Conservation (phyloP, 2,113 vertebrate genomes). For the Xiphorhynchus elegans region DNA sequence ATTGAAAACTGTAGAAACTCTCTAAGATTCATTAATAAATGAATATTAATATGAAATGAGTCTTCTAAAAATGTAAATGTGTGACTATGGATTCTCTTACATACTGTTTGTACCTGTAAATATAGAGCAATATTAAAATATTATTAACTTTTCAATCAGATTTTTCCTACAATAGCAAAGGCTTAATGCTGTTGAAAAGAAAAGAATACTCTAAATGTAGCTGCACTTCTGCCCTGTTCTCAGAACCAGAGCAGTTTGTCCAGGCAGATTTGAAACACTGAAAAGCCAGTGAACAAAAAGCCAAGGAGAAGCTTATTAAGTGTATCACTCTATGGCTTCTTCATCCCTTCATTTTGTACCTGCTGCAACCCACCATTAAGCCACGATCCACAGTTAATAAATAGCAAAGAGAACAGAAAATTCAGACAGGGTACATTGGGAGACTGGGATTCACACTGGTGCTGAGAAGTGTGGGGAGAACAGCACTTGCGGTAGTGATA, state of each 20-base stretch:
- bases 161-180: background rate
- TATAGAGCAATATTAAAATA: background rate
- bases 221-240: background rate
- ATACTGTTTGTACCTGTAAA: background rate
- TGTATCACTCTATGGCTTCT: background rate
- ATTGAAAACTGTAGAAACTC: background rate
- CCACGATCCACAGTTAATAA: background rate
- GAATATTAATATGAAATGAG: background rate
- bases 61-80: background rate
- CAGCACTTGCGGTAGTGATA: background rate
- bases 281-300: background rate
- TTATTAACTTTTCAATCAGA: background rate
- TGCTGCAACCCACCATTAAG: background rate
- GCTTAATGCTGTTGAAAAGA: background rate
- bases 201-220: background rate
- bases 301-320: background rate
- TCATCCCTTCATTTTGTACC: background rate
- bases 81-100: background rate
- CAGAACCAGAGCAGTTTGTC: background rate
- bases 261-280: background rate
- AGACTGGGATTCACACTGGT: background rate
- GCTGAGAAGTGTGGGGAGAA: background rate
- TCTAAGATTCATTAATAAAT: background rate
- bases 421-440: background rate
- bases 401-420: background rate